Evolutionary conservation across 1,140 invertebrate genomes (phyloP), one percentile per base, ranked within the genome.

Genomic region (Plectrocnemia conspersa): DNA sequence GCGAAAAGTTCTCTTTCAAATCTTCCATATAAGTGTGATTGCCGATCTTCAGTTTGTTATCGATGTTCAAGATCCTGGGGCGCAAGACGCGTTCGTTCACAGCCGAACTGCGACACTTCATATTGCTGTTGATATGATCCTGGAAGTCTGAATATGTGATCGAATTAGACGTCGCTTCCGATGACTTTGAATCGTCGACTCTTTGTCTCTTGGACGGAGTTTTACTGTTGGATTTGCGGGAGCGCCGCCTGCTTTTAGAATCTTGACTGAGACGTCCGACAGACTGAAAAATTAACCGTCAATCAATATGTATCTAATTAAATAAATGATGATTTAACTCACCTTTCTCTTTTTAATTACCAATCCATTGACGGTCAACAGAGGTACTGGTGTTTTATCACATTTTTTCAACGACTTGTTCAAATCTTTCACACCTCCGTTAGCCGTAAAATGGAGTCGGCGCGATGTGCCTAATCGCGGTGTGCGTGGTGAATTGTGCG

Each of bases 281-380:
- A 15, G 50, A 24, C 59, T 61, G 19, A 5, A 40, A 19, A 9
- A 49, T 33, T 2, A 35, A 49, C 9, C 22, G 18, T 44, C 22
- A 50, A 40, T 50, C 16, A 49, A 36, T 32, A 19, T 9, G 3
- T 5, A 22, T 29, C 27, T 9, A 29, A 9, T 48, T 18, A 48
- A 33, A 32, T 4, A 48, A 7, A 48, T 19, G 7, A 32, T 36
- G 9, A 19, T 19, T 33, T 33, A 13, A 35, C 18, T 21, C 3
- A 58, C 56, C 50, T 58, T 56, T 23, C 52, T 55, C 36, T 52
- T 60, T 25, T 57, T 61, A 15, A 61, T 10, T n/a, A 61, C 4
- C 33, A 40, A 57, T 11, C 59, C 59, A 38, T 61, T 61, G 35
- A 61, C 13, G 9, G 59, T 54, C n/a, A 61, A 13, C 19, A 3